Evolutionary conservation across 92 coral and sea anemone genomes (phyloP).

Genomic region (Siderastrea radians): DNA sequence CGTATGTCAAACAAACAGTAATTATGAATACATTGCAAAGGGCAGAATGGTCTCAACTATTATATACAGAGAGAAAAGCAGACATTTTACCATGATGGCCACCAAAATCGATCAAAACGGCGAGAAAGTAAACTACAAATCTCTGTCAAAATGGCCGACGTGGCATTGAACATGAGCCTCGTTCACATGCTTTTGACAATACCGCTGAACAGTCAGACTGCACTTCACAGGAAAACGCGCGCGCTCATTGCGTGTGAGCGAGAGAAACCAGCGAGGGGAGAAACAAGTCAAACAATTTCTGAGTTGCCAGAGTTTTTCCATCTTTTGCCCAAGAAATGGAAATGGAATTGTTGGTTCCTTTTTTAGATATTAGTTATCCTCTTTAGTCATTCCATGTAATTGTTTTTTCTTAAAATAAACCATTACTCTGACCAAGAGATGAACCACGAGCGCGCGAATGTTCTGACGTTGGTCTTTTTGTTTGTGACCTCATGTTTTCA

Average conservation of each 20-base stretch:
- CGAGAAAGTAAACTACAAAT: neutral
- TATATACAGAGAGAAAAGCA: neutral
- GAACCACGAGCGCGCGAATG: too few species aligned
- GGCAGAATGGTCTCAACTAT: neutral
- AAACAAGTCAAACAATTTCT: too few species aligned
- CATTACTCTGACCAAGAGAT: too few species aligned
- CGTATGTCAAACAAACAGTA: neutral
- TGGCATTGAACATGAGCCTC: constrained; percentile 71
- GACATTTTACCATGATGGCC: constrained; percentile 71
- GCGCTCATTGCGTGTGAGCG: neutral
- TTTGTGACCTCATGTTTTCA: too few species aligned
- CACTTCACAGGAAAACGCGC: neutral
- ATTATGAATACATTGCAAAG: neutral
- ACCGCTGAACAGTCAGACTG: constrained; percentile 27
- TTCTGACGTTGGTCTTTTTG: too few species aligned
- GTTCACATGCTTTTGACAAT: neutral
- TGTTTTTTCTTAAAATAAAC: too few species aligned
- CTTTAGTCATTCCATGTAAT: too few species aligned
- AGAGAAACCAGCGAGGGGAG: too few species aligned
- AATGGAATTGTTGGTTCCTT: too few species aligned
- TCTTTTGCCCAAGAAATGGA: too few species aligned
- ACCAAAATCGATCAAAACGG: constrained; percentile 31
- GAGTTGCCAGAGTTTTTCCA: too few species aligned
- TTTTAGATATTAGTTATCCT: too few species aligned
- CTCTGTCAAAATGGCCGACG: constrained; percentile 95